Conservation (phyloP, 2,113 vertebrate species). For the Scomber scombrus region DNA sequence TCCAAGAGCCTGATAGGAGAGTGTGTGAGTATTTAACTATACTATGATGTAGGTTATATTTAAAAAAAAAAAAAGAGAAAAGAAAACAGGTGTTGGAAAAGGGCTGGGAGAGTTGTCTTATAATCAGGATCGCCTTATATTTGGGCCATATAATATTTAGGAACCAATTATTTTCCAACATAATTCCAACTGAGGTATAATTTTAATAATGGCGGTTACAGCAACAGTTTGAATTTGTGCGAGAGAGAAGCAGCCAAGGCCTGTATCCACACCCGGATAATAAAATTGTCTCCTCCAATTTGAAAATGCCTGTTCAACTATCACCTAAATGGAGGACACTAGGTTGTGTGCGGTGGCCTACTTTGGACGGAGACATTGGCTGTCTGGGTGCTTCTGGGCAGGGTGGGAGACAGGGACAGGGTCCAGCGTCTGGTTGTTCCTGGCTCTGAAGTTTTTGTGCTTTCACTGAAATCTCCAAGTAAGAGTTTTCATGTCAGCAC, state of each 20-base stretch:
- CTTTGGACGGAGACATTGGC: constrained; percentile 33
- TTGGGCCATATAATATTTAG: too few species aligned
- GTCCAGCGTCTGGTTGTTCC: constrained; percentile 47
- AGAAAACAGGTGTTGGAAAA: too few species aligned
- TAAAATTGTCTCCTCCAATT: constrained; percentile 15
- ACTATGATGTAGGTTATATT: too few species aligned
- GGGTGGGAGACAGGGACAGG: constrained; percentile 45
- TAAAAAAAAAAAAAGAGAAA: too few species aligned
- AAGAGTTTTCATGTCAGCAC: constrained; percentile 40
- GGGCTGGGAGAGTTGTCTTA: too few species aligned
- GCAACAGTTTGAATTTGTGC: too few species aligned
- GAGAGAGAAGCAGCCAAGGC: neutral
- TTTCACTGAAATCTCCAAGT: constrained; percentile 59
- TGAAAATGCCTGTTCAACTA: constrained; percentile 13
- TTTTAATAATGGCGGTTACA: too few species aligned
- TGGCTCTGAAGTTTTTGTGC: neutral
- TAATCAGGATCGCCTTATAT: too few species aligned
- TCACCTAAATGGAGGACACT: constrained; percentile 8
- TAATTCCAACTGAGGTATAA: too few species aligned
- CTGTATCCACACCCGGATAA: neutral
- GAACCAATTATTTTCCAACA: too few species aligned
- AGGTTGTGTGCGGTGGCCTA: constrained; percentile 38
- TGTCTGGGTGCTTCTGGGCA: constrained; percentile 33
- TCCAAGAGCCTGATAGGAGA: too few species aligned
- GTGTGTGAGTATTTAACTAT: too few species aligned